Evolutionary conservation across 2,797 vertebrate species (phyloP), one percentile per base, ranked within the genome.

Genomic region (Pachyuromys duprasi): DNA sequence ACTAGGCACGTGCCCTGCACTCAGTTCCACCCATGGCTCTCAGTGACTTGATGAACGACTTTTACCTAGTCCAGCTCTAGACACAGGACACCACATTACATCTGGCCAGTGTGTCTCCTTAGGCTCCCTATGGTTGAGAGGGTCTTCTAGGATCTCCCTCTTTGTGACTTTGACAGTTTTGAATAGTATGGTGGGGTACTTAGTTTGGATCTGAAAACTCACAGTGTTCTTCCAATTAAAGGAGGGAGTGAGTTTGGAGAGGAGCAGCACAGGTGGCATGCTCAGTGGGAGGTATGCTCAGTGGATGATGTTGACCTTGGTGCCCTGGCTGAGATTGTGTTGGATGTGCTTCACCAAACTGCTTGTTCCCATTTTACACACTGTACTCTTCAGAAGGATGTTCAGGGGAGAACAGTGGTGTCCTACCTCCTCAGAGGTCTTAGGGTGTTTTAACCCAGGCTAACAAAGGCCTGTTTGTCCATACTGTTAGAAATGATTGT

Each of bases 191-290:
- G 4, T 82, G 65, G 26, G 67, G 18, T 78, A 57, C 90, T 91
- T 36, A 69, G 57, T 76, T 93, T 88, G n/a, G 26, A 83, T 94
- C 86, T 95, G 75, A 94, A 90, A 76, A 76, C 49, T 20, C 60
- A 22, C n/a, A 13, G 11, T 90, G 53, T 70, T 80, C 60, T 91
- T 42, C 81, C 28, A 24, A 55, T 83, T 75, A 31, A 75, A 78
- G 24, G 57, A 2, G 57, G 18, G 33, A 82, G 39, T 86, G 9
- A 15, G 72, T 86, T 24, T 83, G 6, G 60, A 39, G 82, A 81
- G 22, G 33, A 45, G 75, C 3, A 39, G 33, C 74, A 67, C 31
- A 69, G 69, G 11, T 42, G 18, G 82, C 84, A 3, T 74, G 2
- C 14, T n/a, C 22, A 67, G 53, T 28, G 20, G 33, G n/a, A n/a